Evolutionary conservation across 2,888 invertebrate species (phyloP).

Genomic region (Eupithecia exiguata): DNA sequence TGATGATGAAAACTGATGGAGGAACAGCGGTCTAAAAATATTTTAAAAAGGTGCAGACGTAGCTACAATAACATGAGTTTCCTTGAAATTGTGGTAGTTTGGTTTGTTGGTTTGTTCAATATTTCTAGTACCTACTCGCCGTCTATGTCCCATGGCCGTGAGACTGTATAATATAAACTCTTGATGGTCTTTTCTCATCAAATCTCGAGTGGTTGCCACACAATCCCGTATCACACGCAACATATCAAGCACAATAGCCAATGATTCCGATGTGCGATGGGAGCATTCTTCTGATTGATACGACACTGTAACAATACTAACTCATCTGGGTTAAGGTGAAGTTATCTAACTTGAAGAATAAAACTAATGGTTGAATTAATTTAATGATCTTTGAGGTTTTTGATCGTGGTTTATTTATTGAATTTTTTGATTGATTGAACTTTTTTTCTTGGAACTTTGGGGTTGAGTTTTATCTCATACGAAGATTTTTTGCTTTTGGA

Average conservation of each 20-base stretch:
- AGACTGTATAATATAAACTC: not conserved
- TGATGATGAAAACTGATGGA: not conserved
- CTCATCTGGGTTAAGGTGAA: constrained; percentile 68
- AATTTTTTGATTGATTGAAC: constrained; percentile 12
- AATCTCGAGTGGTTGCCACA: constrained; percentile 20
- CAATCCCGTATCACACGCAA: constrained; percentile 50
- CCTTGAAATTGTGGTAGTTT: too few species aligned
- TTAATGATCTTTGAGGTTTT: constrained; percentile 35
- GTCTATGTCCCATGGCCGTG: too few species aligned
- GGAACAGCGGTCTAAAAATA: too few species aligned
- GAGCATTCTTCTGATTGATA: constrained; percentile 73
- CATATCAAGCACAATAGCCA: constrained; percentile 69
- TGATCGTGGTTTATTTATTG: constrained; percentile 18
- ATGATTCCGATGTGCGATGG: constrained; percentile 70
- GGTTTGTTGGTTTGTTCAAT: too few species aligned
- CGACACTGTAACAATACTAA: constrained; percentile 65
- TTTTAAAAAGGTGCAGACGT: too few species aligned
- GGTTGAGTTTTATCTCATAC: not conserved
- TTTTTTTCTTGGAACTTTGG: too few species aligned
- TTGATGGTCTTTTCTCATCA: constrained; percentile 13
- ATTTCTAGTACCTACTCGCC: too few species aligned
- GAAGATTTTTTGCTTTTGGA: too few species aligned
- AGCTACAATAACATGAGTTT: too few species aligned
- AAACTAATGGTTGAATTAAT: constrained; percentile 45
- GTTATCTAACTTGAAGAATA: constrained; percentile 46